These are phyloP conservation scores for Cryptocephalus moraei DNA, from an alignment of 2,888 invertebrate species.

Conservation along the genomic window DNA sequence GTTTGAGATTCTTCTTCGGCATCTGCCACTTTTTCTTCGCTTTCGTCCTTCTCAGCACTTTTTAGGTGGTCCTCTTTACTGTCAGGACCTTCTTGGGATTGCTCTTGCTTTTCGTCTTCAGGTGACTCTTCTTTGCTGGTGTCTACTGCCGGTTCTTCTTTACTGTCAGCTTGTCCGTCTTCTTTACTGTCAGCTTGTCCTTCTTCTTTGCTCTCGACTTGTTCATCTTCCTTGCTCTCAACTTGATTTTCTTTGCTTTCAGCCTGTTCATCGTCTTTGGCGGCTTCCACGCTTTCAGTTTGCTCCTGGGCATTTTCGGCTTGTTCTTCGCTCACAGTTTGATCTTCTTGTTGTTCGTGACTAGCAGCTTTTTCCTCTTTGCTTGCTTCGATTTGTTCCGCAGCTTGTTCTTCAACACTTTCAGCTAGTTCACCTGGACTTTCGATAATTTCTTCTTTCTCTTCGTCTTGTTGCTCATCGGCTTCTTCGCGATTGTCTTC, in stretches of 20 bases:
- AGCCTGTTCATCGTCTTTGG: slow-evolving; percentile 2
- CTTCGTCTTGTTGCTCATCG: slow-evolving; percentile 10
- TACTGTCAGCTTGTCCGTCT: neutral
- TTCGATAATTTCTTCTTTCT: slow-evolving; percentile 1
- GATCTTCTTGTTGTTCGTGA: slow-evolving; percentile 14
- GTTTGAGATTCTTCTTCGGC: slow-evolving; percentile 1
- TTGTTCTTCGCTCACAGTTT: slow-evolving; percentile 12
- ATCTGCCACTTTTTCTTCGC: slow-evolving; percentile 1
- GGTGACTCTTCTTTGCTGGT: neutral
- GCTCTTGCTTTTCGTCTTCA: neutral
- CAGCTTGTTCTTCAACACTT: slow-evolving; percentile 31
- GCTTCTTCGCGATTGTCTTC: slow-evolving; percentile 10
- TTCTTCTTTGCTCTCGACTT: slow-evolving; percentile 2
- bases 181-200: neutral
- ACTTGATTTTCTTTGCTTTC: slow-evolving; percentile 4
- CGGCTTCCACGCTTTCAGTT: slow-evolving; percentile 4
- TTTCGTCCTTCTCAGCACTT: neutral
- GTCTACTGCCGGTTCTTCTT: neutral
- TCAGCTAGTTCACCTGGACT: slow-evolving; percentile 8
- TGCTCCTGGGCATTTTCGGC: slow-evolving; percentile 18
- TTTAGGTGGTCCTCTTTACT: no score
- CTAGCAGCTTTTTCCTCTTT: slow-evolving; percentile 4
- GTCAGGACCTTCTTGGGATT: neutral
- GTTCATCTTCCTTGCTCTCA: slow-evolving; percentile 4
- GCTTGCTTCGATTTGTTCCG: slow-evolving; percentile 7